phyloP scores from a whole-genome alignment of 2,113 vertebrate species.

The Syngnathus typhle region DNA sequence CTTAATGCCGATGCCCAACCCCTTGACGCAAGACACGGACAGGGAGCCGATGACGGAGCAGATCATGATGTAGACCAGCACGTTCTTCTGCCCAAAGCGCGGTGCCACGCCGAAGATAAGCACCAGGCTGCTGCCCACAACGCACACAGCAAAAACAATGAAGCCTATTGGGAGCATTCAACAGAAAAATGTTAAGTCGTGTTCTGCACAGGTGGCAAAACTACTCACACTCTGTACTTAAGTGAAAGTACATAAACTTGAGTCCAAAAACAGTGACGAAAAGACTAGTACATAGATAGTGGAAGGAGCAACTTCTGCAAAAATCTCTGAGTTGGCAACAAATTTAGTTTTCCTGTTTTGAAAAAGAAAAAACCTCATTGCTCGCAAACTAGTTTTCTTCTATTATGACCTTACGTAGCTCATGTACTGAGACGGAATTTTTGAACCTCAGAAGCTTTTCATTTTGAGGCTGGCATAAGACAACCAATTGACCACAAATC shows the following conservation, averaged over 20 bases:
- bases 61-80: constrained; percentile 78
- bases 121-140: constrained; percentile 73
- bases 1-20: constrained; percentile 78
- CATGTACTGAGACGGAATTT: too few relatives aligned
- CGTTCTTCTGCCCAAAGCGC: constrained; percentile 75
- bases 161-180: constrained; percentile 68
- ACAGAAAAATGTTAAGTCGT: constrained; percentile 30
- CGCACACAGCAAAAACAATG: constrained; percentile 73
- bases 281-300: too few relatives aligned
- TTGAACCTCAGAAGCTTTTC: too few relatives aligned
- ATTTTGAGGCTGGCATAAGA: too few relatives aligned
- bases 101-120: constrained; percentile 77
- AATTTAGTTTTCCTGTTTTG: too few relatives aligned
- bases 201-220: not conserved
- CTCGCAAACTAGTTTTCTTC: too few relatives aligned
- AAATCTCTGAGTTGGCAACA: too few relatives aligned
- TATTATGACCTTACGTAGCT: too few relatives aligned
- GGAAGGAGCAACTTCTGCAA: too few relatives aligned
- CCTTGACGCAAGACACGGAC: constrained; percentile 79
- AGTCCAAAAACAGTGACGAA: too few relatives aligned
- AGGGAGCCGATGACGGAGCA: constrained; percentile 79
- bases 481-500: too few relatives aligned
- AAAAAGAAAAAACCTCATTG: too few relatives aligned
- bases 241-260: not conserved
- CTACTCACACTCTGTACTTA: not conserved